These are phyloP conservation scores for Whitmania pigra DNA, from an alignment of 1,140 invertebrate genomes.

Conservation along the genomic window DNA sequence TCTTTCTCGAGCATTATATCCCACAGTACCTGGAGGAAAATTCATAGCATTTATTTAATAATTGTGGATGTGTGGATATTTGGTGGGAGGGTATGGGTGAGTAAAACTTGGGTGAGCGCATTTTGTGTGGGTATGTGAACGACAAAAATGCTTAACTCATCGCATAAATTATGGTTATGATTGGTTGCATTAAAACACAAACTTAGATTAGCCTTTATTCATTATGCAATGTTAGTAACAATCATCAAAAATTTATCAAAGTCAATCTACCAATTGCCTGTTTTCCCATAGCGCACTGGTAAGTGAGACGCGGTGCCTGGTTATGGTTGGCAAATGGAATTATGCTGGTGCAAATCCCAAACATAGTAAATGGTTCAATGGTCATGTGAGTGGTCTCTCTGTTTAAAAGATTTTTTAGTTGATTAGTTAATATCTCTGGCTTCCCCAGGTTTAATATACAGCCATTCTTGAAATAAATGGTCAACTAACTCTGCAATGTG, in stretches of 20 bases:
- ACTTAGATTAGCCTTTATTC: neutral
- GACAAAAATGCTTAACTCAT: neutral
- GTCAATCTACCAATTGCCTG: slow-evolving; percentile 57
- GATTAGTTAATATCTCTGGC: no score
- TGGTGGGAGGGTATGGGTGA: no score
- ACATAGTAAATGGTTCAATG: slow-evolving; percentile 89
- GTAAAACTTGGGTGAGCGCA: no score
- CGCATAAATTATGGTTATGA: neutral
- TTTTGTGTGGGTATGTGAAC: no score
- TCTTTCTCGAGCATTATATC: slow-evolving; percentile 88
- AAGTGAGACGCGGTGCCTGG: slow-evolving; percentile 96
- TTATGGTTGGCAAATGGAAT: slow-evolving; percentile 98
- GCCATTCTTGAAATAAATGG: neutral
- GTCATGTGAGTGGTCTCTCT: slow-evolving; percentile 77
- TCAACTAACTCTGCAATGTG: slow-evolving; percentile 52
- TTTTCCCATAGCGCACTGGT: slow-evolving; percentile 99
- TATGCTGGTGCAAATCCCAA: slow-evolving; percentile 86
- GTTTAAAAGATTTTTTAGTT: neutral
- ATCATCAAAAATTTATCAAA: slow-evolving; percentile 30
- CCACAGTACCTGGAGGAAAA: slow-evolving; percentile 61
- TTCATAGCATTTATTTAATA: neutral
- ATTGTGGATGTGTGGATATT: no score
- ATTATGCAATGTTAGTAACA: neutral
- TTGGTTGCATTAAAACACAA: no score
- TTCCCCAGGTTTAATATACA: neutral